A percentile compares a stretch with the other conserved stretches of the same genome.
phyloP scores from a whole-genome alignment of 2,888 invertebrate genomes.

The Beris morrisii region DNA sequence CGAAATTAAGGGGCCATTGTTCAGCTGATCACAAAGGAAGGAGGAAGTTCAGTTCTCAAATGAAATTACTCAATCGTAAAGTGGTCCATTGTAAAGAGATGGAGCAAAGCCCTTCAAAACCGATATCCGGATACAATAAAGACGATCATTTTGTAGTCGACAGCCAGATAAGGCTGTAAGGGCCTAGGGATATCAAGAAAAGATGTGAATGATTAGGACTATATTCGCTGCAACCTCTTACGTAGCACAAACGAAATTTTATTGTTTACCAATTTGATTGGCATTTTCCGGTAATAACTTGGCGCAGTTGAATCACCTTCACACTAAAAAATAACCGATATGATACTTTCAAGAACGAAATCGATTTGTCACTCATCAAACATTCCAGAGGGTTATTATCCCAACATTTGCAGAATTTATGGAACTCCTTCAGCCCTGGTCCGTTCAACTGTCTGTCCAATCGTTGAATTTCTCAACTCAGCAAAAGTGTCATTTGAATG shows the following conservation, averaged over 20 bases:
- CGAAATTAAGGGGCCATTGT: too few species aligned
- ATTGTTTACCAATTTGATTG: background rate
- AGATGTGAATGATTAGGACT: too few species aligned
- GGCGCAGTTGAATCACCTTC: background rate
- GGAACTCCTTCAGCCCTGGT: constrained; percentile 14
- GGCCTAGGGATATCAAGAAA: too few species aligned
- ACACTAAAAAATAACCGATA: background rate
- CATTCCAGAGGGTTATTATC: constrained; percentile 13
- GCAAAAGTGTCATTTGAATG: constrained; percentile 35
- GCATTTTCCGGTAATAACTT: background rate
- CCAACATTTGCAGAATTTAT: constrained; percentile 18
- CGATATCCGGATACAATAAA: too few species aligned
- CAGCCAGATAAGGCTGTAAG: too few species aligned
- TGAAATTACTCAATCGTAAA: too few species aligned
- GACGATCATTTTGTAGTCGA: too few species aligned
- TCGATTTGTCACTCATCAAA: constrained; percentile 20
- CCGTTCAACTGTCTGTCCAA: constrained; percentile 23
- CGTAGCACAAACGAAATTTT: background rate
- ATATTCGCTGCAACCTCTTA: too few species aligned
- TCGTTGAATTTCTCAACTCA: constrained; percentile 5
- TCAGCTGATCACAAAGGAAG: too few species aligned
- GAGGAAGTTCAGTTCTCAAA: too few species aligned
- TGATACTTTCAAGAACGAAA: background rate
- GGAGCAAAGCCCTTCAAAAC: too few species aligned
- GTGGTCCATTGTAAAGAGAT: too few species aligned